Base-by-base conservation (phyloP, 2,888 invertebrate species). In the Noctua fimbriata region DNA sequence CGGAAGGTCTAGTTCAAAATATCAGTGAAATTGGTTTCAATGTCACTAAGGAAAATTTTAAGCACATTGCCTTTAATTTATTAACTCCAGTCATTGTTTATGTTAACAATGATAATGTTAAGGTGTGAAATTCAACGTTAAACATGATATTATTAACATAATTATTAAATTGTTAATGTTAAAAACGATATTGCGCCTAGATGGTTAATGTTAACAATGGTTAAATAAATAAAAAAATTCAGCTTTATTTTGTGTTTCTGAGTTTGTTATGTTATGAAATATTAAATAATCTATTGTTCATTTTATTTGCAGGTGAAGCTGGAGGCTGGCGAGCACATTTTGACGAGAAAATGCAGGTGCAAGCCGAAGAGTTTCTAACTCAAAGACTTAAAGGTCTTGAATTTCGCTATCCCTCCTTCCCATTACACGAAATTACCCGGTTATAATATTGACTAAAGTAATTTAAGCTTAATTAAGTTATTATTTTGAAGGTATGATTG, bases 261-360 rank as follows among this genome's bases (percentile, higher is more conserved):
- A 65, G 24, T 24, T 66, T 12, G 24, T 65, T 36, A 36, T 0
- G 6, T 28, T 67, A 69, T 36, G 5, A n/a, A 18, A 49, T 24
- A 70, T 63, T 71, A n/a, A n/a, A 65, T 41, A 52, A 21, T 32
- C 6, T 47, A 60, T 71, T 65, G 3, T 60, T 69, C 63, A 36
- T 72, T 82, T 67, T 55, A 32, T 73, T 91, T 86, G 0, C 85
- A 96, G 96, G 96, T 52, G 94, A 96, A 90, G 92, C 95, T 0
- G 97, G 96, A 0, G 95, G 95, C 14, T 97, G 96, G 96, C 92
- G 86, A 71, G 80, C 92, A 0, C 94, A 96, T 76, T 97, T 97
- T 71, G 94, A 96, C 60, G 93, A 93, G 12, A 93, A 95, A 83
- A 96, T 96, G 95, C 92, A 93, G 52, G 75, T 93, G 0, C 93